Percentiles rank a stretch among this genome's conserved stretches.
Evolutionary conservation across 2,113 vertebrate species (phyloP).

Genomic region (Grus americana): DNA sequence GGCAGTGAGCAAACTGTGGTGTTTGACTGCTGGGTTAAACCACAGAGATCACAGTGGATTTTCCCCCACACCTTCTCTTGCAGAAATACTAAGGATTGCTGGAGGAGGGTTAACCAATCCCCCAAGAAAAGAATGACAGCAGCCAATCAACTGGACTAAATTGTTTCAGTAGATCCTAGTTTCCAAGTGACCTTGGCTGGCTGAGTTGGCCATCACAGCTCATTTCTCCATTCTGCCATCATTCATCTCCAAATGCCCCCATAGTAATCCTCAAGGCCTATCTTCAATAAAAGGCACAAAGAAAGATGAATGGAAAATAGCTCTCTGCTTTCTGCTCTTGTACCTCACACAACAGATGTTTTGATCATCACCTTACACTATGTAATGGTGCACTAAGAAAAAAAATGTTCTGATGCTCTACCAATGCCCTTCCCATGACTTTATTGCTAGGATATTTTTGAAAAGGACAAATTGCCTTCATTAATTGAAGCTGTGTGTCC

Average conservation of each 20-base stretch:
- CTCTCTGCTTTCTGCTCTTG: background rate
- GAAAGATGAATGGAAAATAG: background rate
- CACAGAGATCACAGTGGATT: background rate
- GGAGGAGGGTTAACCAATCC: background rate
- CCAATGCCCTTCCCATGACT: background rate
- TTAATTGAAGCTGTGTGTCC: background rate
- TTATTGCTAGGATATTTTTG: background rate
- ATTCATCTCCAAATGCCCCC: background rate
- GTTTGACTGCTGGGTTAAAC: too few relatives aligned
- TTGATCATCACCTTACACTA: background rate
- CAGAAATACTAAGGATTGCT: background rate
- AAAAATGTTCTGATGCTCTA: background rate
- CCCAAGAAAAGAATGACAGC: background rate
- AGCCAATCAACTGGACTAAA: background rate
- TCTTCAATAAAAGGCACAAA: background rate
- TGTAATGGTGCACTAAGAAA: background rate
- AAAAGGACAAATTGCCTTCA: conserved; percentile 25
- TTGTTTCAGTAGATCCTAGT: background rate
- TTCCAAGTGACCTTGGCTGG: background rate
- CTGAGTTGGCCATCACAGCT: background rate
- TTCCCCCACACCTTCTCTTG: background rate
- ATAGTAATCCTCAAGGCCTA: background rate
- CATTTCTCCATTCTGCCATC: background rate
- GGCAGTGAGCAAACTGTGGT: too few relatives aligned
- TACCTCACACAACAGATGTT: background rate